Base-by-base conservation (phyloP, 2,113 vertebrate genomes). In the Takifugu bimaculatus region DNA sequence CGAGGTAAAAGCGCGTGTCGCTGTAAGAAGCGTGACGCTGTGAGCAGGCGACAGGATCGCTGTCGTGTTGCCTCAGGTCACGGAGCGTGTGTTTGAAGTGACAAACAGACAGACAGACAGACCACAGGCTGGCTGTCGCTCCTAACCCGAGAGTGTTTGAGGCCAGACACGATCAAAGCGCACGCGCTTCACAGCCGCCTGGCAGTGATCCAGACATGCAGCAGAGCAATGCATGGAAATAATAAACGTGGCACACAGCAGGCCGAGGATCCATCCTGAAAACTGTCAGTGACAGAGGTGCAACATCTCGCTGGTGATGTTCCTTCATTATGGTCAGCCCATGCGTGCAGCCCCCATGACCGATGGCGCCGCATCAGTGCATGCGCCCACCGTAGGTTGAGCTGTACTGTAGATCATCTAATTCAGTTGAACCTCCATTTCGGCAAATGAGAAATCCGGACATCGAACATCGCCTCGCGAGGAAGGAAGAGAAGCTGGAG, bases 381-480 rank as follows among this genome's bases (percentile, higher is more conserved):
- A 50, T 26, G 42, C 5, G 2, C 26, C 47, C 20, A 13, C 44
- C 13, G 1, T 15, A 11, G 35, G 35, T 6, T 39, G 35, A 10
- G 7, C 9, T 10, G 9, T 39, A 10, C 35, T 39, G 9, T 39
- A 39, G 35, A 9, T 39, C 9, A 3, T 39, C 28, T 0, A 25
- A 35, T 63, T 63, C 54, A 57, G 4, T 51, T 50, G 7, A 15
- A 59, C 58, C 73, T 67, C 7, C 35, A 74, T 72, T n/a, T 10
- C 54, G 4, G 3, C 6, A 54, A 59, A 45, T 65, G 65, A 60
- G 53, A 68, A 20, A 62, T 39, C 35, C 11, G 9, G 35, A 39
- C 35, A 66, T 54, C 69, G 70, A 75, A 82, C 79, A 74, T 78
- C 71, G 62, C 49, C 35, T 51, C 5, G n/a, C 70, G 71, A 61